Evolutionary conservation across 2,797 vertebrate species (phyloP), one percentile per base, ranked within the genome.

Genomic region (Cryptoprocta ferox): DNA sequence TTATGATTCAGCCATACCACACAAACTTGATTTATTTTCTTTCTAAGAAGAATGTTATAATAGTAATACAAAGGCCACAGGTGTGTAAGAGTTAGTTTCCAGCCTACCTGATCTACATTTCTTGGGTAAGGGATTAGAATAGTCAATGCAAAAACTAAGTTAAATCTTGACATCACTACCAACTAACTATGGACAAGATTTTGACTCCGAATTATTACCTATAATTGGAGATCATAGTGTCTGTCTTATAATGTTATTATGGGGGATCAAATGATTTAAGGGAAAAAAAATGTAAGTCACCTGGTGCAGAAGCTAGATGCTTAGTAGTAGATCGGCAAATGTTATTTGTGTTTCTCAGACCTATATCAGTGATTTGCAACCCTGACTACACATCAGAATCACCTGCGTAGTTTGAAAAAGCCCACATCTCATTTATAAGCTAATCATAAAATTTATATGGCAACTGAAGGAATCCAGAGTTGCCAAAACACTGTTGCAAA

Each of bases 201-300:
- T 66, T 12, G 48, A 56, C 21, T 78, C 15, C 0, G 0, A 95
- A 95, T 94, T 95, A 92, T 96, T 94, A 97, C 75, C 75, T 96
- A 1, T 95, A 42, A 70, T 70, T n/a, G 13, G 63, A 76, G 68
- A 66, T 45, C 82, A 66, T 30, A 66, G 39, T 75, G 16, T 82
- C 35, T 91, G 15, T 42, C 42, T 32, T 48, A 82, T 37, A 78
- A 70, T 16, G 61, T 83, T 83, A 76, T 18, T 53, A 2, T 21
- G 5, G n/a, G 56, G 11, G 35, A 63, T 83, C 80, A 71, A 83
- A 83, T 30, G 56, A 83, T 37, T 63, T 45, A 45, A 75, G 71
- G 42, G 10, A 45, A 71, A 28, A 94, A 65, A 82, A 73, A n/a
- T 63, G 14, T 42, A 76, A 76, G 85, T 59, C 14, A 61, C 10